Evolutionary conservation across 2,888 invertebrate species (phyloP).

Genomic region (Drosophila cracens): DNA sequence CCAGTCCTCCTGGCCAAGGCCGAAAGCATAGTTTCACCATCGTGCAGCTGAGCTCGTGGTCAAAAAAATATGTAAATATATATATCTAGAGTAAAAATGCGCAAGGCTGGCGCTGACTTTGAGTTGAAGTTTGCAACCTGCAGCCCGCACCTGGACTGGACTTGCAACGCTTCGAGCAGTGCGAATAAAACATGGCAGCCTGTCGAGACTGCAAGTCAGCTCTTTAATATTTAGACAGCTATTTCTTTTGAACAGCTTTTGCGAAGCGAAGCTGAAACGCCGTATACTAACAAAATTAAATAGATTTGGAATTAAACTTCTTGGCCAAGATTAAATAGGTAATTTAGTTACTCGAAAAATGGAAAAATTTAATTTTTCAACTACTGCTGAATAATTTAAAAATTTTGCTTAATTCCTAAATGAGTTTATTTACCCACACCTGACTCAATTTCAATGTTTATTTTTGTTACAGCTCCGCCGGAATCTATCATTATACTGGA

Average conservation of each 20-base stretch:
- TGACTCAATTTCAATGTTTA: slow-evolving; percentile 22
- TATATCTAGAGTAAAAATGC: slow-evolving; percentile 11
- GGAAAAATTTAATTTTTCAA: not conserved
- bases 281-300: slow-evolving; percentile 8
- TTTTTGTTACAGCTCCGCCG: slow-evolving; percentile 89
- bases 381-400: not conserved
- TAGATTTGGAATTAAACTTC: slow-evolving; percentile 10
- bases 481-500: slow-evolving; percentile 92
- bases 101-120: slow-evolving; percentile 33
- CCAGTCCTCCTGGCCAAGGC: slow-evolving; percentile 22
- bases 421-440: slow-evolving; percentile 1
- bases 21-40: slow-evolving; percentile 25
- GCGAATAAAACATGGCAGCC: slow-evolving; percentile 51
- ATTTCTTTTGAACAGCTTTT: slow-evolving; percentile 8
- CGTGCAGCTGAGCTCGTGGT: slow-evolving; percentile 22
- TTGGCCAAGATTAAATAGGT: not conserved
- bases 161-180: slow-evolving; percentile 11
- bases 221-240: slow-evolving; percentile 59
- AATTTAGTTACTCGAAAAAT: not conserved
- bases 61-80: slow-evolving; percentile 1
- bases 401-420: not conserved
- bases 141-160: slow-evolving; percentile 21
- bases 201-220: slow-evolving; percentile 36
- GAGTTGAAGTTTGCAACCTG: slow-evolving; percentile 31
- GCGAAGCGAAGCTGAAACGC: slow-evolving; percentile 1